Conservation (phyloP, 2,888 invertebrate genomes). For the Trichogramma evanescens region DNA sequence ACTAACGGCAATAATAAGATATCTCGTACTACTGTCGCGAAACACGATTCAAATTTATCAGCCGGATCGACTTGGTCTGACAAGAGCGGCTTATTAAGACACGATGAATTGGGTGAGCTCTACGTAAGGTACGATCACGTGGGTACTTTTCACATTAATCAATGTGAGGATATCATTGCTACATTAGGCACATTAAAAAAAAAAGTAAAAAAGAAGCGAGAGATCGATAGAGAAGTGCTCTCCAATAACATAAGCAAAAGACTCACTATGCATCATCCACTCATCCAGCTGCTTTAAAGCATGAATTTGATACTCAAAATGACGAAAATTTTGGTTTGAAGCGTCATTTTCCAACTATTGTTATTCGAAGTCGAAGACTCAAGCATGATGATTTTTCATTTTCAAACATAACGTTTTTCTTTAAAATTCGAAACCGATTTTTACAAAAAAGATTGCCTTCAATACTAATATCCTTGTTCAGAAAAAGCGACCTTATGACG, state of each 20-base stretch:
- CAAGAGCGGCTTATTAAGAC: slow-evolving; percentile 46
- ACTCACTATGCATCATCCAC: slow-evolving; percentile 13
- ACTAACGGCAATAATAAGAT: slow-evolving; percentile 41
- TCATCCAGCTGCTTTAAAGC: slow-evolving; percentile 11
- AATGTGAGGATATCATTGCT: slow-evolving; percentile 9
- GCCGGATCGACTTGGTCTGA: slow-evolving; percentile 36
- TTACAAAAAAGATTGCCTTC: background rate
- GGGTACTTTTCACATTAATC: slow-evolving; percentile 30
- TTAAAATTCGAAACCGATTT: background rate
- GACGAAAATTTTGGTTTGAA: background rate
- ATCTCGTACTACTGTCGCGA: slow-evolving; percentile 39
- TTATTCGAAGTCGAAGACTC: too few relatives aligned
- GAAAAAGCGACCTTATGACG: slow-evolving; percentile 36
- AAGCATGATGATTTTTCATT: background rate
- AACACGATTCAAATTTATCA: slow-evolving; percentile 37
- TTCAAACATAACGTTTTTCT: background rate
- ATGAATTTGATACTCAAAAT: slow-evolving; percentile 2
- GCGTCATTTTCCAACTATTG: too few relatives aligned
- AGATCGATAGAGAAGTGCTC: slow-evolving; percentile 5
- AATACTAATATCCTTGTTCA: slow-evolving; percentile 8
- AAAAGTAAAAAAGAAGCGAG: too few relatives aligned
- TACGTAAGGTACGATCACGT: slow-evolving; percentile 47
- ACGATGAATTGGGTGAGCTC: slow-evolving; percentile 47
- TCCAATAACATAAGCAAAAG: slow-evolving; percentile 18
- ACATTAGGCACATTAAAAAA: too few relatives aligned